These are phyloP conservation scores for Agrotis clavis DNA, from an alignment of 2,888 invertebrate species.

Conservation along the genomic window DNA sequence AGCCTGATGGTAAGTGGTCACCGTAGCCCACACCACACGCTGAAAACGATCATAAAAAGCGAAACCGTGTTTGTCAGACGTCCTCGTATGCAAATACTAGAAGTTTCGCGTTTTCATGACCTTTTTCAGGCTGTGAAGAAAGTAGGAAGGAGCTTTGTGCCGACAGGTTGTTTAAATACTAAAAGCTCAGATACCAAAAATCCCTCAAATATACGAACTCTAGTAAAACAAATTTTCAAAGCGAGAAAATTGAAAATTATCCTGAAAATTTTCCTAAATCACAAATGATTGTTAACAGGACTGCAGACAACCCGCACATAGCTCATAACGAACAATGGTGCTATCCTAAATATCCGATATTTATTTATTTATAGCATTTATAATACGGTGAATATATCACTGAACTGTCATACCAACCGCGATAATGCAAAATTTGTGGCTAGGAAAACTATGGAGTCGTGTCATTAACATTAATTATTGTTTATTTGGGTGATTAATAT, in stretches of 20 bases:
- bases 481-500: constrained; percentile 8
- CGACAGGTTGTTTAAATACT: no score
- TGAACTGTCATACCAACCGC: constrained; percentile 87
- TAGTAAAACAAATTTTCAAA: not conserved
- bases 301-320: constrained; percentile 78
- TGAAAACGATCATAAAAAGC: no score
- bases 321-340: constrained; percentile 85
- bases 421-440: constrained; percentile 90
- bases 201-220: not conserved
- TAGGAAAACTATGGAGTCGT: constrained; percentile 73
- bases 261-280: constrained; percentile 61
- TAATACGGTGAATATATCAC: constrained; percentile 91
- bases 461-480: constrained; percentile 39
- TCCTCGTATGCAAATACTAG: no score
- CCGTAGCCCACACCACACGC: no score
- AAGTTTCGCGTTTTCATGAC: no score
- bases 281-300: constrained; percentile 68
- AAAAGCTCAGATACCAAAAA: no score
- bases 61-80: no score
- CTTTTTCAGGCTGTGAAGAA: no score
- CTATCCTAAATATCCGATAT: constrained; percentile 89
- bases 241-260: constrained; percentile 34
- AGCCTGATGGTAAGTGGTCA: no score
- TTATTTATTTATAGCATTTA: constrained; percentile 91
- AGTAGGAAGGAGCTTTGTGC: no score